Evolutionary conservation across 2,888 invertebrate genomes (phyloP).

Genomic region (Patella pellucida): DNA sequence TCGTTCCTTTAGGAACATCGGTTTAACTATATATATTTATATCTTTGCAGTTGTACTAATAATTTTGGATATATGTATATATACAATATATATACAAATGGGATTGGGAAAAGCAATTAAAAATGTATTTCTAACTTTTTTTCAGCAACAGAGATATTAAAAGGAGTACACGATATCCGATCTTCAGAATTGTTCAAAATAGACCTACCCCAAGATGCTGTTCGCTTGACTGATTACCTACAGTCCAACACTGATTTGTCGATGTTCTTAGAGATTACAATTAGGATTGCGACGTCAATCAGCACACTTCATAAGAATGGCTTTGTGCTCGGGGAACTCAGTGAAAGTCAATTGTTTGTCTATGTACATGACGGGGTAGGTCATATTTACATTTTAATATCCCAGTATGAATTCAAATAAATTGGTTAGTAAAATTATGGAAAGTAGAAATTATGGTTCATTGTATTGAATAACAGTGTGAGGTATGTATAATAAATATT

Average conservation of each 20-base stretch:
- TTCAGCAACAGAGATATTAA: not conserved
- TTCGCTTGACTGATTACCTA: not conserved
- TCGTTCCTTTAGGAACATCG: not conserved
- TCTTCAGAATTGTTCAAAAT: not conserved
- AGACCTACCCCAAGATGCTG: not conserved
- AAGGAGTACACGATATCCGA: not conserved
- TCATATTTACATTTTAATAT: not conserved
- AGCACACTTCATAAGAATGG: not conserved
- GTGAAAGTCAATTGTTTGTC: not conserved
- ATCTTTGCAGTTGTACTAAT: too few relatives aligned
- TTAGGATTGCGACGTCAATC: not conserved
- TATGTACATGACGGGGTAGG: not conserved
- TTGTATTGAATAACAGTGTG: too few relatives aligned
- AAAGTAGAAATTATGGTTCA: too few relatives aligned
- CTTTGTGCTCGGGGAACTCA: not conserved
- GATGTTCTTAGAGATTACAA: not conserved
- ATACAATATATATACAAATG: too few relatives aligned
- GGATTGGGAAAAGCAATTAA: too few relatives aligned
- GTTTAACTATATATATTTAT: not conserved
- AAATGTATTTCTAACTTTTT: not conserved
- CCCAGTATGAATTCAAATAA: not conserved
- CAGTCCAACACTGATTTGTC: not conserved
- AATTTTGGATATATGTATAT: too few relatives aligned
- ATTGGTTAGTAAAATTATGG: not conserved
- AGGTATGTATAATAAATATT: too few relatives aligned